Conservation (phyloP, 2,888 invertebrate species). For the Ochropleura leucogaster region DNA sequence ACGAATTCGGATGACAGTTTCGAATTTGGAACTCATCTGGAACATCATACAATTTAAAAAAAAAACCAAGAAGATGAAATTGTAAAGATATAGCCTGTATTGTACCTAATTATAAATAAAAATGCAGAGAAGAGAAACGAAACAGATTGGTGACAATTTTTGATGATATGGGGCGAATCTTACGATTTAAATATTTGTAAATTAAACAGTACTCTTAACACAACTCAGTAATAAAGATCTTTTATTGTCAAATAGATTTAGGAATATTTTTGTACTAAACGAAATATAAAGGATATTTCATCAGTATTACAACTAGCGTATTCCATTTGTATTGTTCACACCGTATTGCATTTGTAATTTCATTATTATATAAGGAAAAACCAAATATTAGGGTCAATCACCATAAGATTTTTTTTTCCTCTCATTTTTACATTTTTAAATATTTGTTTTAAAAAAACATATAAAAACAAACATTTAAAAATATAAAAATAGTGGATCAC, state of each 20-base stretch:
- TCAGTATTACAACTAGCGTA: constrained; percentile 36
- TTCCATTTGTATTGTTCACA: neutral
- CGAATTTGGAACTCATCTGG: too few species aligned
- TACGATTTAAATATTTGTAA: neutral
- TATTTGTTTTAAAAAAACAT: too few species aligned
- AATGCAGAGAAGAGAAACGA: neutral
- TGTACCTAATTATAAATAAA: neutral
- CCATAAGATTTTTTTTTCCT: neutral
- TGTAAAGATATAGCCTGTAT: neutral
- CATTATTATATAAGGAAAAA: constrained; percentile 10
- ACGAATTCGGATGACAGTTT: too few species aligned
- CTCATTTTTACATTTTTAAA: too few species aligned
- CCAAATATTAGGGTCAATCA: constrained; percentile 6
- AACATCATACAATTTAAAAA: too few species aligned
- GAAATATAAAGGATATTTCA: neutral
- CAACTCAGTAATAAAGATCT: constrained; percentile 16
- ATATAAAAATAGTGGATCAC: too few species aligned
- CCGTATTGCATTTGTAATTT: constrained; percentile 34
- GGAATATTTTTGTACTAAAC: constrained; percentile 1
- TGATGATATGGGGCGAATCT: neutral
- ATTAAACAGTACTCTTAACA: constrained; percentile 9
- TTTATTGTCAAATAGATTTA: constrained; percentile 31
- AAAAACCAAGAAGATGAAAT: too few species aligned
- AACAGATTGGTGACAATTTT: neutral
- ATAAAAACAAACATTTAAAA: too few species aligned